Evolutionary conservation across 1,140 invertebrate species (phyloP).

Genomic region (Tenebrio molitor): DNA sequence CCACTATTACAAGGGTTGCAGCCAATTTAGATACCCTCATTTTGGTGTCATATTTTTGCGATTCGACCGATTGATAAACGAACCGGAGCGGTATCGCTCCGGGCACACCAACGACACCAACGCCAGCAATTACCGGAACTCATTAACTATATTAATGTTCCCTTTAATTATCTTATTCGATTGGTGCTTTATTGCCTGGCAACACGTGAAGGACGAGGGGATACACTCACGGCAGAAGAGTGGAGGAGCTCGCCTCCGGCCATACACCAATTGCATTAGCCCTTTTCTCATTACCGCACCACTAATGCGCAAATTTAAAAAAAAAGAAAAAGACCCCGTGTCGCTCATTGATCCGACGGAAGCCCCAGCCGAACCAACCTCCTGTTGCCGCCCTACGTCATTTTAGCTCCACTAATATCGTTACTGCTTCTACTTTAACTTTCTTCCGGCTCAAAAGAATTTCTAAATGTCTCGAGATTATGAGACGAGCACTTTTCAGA

Average conservation of each 20-base stretch:
- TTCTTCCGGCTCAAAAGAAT: background rate
- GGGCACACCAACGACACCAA: conserved; percentile 10
- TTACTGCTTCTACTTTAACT: conserved; percentile 15
- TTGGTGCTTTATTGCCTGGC: conserved; percentile 23
- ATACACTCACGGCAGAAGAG: background rate
- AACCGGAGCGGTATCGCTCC: conserved; percentile 22
- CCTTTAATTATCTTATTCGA: conserved; percentile 35
- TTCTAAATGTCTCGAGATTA: background rate
- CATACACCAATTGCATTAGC: conserved; percentile 9
- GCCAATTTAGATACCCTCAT: conserved; percentile 48
- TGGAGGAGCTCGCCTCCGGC: background rate
- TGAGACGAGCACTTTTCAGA: background rate
- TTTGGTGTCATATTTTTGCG: conserved; percentile 48
- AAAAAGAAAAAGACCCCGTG: background rate
- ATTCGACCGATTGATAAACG: conserved; percentile 49
- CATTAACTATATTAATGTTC: conserved; percentile 41
- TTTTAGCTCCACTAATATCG: conserved; percentile 11
- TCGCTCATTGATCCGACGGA: conserved; percentile 11
- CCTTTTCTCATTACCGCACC: conserved; percentile 8
- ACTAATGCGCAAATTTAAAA: conserved; percentile 6
- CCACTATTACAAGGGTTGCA: conserved; percentile 49
- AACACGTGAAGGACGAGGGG: conserved; percentile 16
- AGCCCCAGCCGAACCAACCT: conserved; percentile 11
- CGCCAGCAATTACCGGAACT: conserved; percentile 25
- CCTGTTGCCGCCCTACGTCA: conserved; percentile 26